Evolutionary conservation across 2,888 invertebrate species (phyloP), one percentile per base, ranked within the genome.

Genomic region (Idaea dimidiata): DNA sequence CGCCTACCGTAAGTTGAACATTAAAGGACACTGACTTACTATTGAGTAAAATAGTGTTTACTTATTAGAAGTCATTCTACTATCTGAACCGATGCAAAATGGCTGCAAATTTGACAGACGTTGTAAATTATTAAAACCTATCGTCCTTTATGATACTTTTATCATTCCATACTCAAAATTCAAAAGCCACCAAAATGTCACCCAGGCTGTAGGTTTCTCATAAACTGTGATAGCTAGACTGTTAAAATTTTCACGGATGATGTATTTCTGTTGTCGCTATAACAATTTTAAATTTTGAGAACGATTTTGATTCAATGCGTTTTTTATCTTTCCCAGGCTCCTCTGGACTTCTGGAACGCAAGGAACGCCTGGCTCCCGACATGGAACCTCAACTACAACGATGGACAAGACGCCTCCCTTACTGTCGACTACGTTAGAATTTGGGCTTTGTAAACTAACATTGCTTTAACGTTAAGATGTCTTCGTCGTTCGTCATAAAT

Each of bases 361-460:
- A 90, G 87, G 56, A 73, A 75, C 6, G 75, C 82, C 5, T 95
- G 95, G 95, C 78, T 94, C 43, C 91, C 93, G 0, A 94, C 94
- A 0, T 95, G 95, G 95, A 89, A 93, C 69, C 74, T 93, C 31
- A 78, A 89, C 68, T 78, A 80, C 16, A 94, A 94, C 60, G 86
- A 88, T 17, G 91, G 91, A 54, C 93, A 93, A 65, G 93, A 94
- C 66, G 93, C 94, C 0, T 94, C 95, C 1, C 80, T 96, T 32
- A 93, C 95, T 79, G 93, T 96, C 14, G 95, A 96, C 84, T 95
- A 95, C 75, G 93, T 96, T 62, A 90, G 93, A 67, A 92, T 96
- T 17, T 95, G 94, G 94, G 94, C 94, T 56, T 77, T 94, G 65
- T 94, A 93, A 79, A 67, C 16, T 10, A 43, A 53, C 32, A 53